These are phyloP conservation scores for Cryptoleucopteryx plumbea DNA, from an alignment of 2,113 vertebrate genomes.

Conservation along the genomic window DNA sequence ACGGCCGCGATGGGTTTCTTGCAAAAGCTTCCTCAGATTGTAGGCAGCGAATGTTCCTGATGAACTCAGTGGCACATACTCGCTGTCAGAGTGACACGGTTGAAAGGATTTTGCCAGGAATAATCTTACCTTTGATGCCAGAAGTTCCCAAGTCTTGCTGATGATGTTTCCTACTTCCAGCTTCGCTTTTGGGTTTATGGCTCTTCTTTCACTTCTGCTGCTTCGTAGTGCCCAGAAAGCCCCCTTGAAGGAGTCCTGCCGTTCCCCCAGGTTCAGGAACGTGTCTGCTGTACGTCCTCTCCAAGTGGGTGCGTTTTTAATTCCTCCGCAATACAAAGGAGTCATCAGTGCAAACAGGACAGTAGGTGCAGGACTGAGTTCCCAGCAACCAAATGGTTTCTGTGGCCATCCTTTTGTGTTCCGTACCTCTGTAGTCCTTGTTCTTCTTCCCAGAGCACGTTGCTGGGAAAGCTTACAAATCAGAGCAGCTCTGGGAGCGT, in stretches of 20 bases:
- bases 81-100: background rate
- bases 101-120: background rate
- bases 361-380: background rate
- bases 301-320: background rate
- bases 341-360: background rate
- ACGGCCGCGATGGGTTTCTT: background rate
- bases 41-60: background rate
- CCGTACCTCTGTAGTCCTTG: rapidly evolving
- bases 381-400: background rate
- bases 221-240: background rate
- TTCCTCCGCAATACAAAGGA: background rate
- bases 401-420: background rate
- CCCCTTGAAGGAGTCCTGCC: background rate
- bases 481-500: background rate
- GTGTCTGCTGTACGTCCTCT: background rate
- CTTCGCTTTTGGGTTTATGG: background rate
- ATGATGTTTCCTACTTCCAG: background rate
- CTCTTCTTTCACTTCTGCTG: background rate
- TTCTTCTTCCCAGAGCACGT: background rate
- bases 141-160: background rate
- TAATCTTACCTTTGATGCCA: background rate
- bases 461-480: background rate
- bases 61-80: background rate
- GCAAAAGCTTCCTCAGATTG: background rate
- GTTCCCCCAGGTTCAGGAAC: background rate